Base-by-base conservation (phyloP, 1,140 invertebrate species). In the Rhopalosiphum padi region DNA sequence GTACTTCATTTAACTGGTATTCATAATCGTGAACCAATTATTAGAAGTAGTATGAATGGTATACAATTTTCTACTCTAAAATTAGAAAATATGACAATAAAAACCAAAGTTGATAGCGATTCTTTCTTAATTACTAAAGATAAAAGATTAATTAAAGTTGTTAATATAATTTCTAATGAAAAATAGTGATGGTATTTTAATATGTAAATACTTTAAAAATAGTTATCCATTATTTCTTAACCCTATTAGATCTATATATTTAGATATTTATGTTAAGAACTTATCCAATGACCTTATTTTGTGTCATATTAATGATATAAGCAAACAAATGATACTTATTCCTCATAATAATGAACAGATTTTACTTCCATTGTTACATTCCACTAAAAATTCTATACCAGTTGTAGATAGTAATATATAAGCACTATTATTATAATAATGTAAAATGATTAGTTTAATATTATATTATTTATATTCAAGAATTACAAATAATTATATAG, bases 81-180 rank as follows among this genome's bases (percentile, higher is more conserved):
- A 82, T 37, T 82, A 82, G n/a, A 82, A 77, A 77, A 77, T 77
- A 77, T 77, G 68, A 77, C 68, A 18, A 77, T 77, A n/a, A 77
- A 77, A 77, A 82, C 77, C 35, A n/a, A 82, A 35, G 21, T 82
- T 5, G n/a, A 82, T 35, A n/a, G n/a, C 22, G 77, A 82, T 82
- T 82, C 77, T 82, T 82, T 37, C 35, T 82, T 82, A 82, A 82
- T 82, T 82, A 82, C 77, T 22, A 82, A 82, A 82, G 77, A 82
- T 21, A 82, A 82, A 37, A n/a, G 21, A 35, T 82, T 37, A 37
- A 35, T 82, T 35, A 82, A 82, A 82, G 77, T 82, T 82, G 30
- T 82, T 82, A 82, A 82, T 82, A 82, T 82, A 82, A 82, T 82
- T 82, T 82, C 77, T 82, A 35, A 82, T 82, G 77, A 82, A 82